Evolutionary conservation across 1,140 invertebrate species (phyloP).

Genomic region (Apocrypta bakeri): DNA sequence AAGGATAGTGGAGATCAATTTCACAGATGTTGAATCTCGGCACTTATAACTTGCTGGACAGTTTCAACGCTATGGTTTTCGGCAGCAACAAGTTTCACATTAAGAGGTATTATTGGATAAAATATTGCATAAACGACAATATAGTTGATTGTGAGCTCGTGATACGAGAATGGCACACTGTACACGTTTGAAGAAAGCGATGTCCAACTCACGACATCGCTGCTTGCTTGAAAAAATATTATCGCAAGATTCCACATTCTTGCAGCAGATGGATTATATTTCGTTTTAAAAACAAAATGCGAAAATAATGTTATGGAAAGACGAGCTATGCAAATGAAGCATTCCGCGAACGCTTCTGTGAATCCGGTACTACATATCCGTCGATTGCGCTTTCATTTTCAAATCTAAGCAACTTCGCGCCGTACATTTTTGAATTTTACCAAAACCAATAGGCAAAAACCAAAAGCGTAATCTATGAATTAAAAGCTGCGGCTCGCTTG

Average conservation of each 20-base stretch:
- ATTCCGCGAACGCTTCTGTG: not conserved
- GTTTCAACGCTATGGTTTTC: conserved; percentile 77
- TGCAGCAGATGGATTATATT: not conserved
- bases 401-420: too few species aligned
- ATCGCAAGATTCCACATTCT: not conserved
- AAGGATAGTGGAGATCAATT: not conserved
- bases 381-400: too few species aligned
- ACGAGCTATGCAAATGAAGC: not conserved
- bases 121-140: too few species aligned
- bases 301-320: conserved; percentile 4
- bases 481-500: too few species aligned
- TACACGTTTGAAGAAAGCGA: too few species aligned
- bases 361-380: too few species aligned
- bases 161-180: too few species aligned
- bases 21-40: conserved; percentile 69
- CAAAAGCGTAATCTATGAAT: too few species aligned
- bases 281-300: not conserved
- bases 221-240: not conserved
- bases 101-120: conserved; percentile 76
- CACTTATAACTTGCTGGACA: conserved; percentile 66
- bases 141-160: too few species aligned
- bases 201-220: too few species aligned
- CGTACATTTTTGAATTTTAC: too few species aligned
- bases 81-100: conserved; percentile 80
- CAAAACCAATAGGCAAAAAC: too few species aligned